A percentile compares a stretch with the other conserved stretches of the same genome.
phyloP scores from a whole-genome alignment of 2,113 vertebrate species.

The Neomonachus schauinslandi region DNA sequence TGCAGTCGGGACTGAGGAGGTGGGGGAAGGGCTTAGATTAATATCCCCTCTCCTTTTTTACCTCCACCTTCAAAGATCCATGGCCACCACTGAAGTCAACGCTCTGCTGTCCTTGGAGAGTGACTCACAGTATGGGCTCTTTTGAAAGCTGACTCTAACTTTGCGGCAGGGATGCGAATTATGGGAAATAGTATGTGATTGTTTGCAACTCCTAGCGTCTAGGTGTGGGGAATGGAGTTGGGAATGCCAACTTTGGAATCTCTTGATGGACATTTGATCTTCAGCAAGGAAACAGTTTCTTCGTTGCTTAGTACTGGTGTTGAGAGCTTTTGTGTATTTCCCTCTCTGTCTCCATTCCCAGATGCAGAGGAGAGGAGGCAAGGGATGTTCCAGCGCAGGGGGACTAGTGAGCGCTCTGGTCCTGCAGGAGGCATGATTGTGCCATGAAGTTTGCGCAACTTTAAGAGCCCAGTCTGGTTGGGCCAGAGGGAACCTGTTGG shows the following conservation, averaged over 20 bases:
- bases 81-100: background rate
- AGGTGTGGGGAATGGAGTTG: background rate
- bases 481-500: background rate
- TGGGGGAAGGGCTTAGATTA: background rate
- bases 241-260: background rate
- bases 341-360: background rate
- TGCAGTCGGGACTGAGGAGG: background rate
- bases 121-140: background rate
- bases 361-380: background rate
- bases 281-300: conserved; percentile 28
- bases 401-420: background rate
- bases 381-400: background rate
- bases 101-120: background rate
- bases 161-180: background rate
- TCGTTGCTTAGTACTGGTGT: background rate
- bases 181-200: background rate
- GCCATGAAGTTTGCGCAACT: background rate
- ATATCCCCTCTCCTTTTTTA: background rate
- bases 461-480: background rate
- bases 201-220: background rate
- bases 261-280: conserved; percentile 12
- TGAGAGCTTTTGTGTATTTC: background rate
- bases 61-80: background rate
- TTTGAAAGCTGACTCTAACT: conserved; percentile 48
- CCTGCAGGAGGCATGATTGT: background rate